Base-by-base conservation (phyloP, 1,140 invertebrate species). In the Pectinophora gossypiella region DNA sequence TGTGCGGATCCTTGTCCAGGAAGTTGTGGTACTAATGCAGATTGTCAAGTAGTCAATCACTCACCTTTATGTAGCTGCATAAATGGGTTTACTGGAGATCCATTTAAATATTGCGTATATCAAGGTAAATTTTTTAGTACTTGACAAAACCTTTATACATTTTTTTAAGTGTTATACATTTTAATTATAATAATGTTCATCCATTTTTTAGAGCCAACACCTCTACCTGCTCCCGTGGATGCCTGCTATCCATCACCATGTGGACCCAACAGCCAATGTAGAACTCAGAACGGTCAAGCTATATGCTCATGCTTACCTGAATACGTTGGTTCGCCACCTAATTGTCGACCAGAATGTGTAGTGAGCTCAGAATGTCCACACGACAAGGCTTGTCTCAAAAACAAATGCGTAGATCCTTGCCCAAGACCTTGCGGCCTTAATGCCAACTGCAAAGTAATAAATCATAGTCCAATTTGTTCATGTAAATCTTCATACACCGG, bases 21-120 rank as follows among this genome's bases (percentile, higher is more conserved):
- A 56, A 90, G 90, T 89, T 90, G 89, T 58, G 89, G 83, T 1
- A 68, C 81, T 35, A 90, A 90, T 59, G 92, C 94, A 13, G 75
- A 90, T 32, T 95, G 94, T 64, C 89, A 90, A 73, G 92, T 93
- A 5, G 86, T 93, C 1, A 93, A 92, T 64, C 92, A 93, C 52
- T 68, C 79, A 1, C 87, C 89, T 5, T 82, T 91, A 16, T 95
- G 94, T 65, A 88, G 89, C 13, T 95, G 94, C 74, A 74, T 91
- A 27, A 83, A 88, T 36, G 91, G 91, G 23, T 94, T 92, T 59
- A 90, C 92, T 49, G 94, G 94, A 35, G 93, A 95, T 88, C 93
- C 93, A 5, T 94, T 93, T 57, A 89, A 89, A 69, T 90, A 90
- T 50, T 94, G 93, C 69, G 61, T 82, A 36, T 90, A 88, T 54